Percentiles rank a stretch among this genome's conserved stretches.
phyloP scores from a whole-genome alignment of 2,888 invertebrate species.

The Listrodromus nycthemerus region DNA sequence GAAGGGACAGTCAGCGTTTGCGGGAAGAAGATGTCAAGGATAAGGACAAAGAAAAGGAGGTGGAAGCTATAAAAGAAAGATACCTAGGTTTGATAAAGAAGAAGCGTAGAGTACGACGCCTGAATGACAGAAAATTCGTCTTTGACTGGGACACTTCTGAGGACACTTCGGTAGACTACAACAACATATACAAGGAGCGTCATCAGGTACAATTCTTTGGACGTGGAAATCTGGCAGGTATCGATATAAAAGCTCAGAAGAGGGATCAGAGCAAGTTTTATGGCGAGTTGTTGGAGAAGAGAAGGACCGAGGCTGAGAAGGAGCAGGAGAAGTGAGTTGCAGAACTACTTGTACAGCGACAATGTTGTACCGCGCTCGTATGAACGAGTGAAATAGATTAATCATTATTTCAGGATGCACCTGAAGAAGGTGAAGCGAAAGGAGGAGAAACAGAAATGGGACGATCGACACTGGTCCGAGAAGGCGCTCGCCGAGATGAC shows the following conservation, averaged over 20 bases:
- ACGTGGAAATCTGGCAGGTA: slow-evolving; percentile 98
- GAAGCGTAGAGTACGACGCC: slow-evolving; percentile 94
- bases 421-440: slow-evolving; percentile 96
- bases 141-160: slow-evolving; percentile 99
- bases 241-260: slow-evolving; percentile 98
- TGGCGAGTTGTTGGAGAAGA: slow-evolving; percentile 96
- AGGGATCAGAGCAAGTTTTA: slow-evolving; percentile 99
- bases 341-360: slow-evolving; percentile 70
- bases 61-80: slow-evolving; percentile 97
- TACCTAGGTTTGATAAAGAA: slow-evolving; percentile 97
- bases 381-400: slow-evolving; percentile 1
- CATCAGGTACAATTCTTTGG: slow-evolving; percentile 99
- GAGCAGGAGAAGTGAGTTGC: slow-evolving; percentile 93
- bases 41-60: slow-evolving; percentile 96
- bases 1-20: slow-evolving; percentile 81
- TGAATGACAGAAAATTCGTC: slow-evolving; percentile 99
- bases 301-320: slow-evolving; percentile 98
- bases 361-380: background rate
- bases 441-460: slow-evolving; percentile 99
- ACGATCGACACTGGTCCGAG: slow-evolving; percentile 99
- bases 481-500: slow-evolving; percentile 98
- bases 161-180: slow-evolving; percentile 99
- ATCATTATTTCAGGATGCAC: slow-evolving; percentile 86
- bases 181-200: slow-evolving; percentile 97
- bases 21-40: slow-evolving; percentile 87